These are phyloP conservation scores for Pipistrellus kuhlii DNA, from an alignment of 2,797 vertebrate genomes.

Conservation along the genomic window DNA sequence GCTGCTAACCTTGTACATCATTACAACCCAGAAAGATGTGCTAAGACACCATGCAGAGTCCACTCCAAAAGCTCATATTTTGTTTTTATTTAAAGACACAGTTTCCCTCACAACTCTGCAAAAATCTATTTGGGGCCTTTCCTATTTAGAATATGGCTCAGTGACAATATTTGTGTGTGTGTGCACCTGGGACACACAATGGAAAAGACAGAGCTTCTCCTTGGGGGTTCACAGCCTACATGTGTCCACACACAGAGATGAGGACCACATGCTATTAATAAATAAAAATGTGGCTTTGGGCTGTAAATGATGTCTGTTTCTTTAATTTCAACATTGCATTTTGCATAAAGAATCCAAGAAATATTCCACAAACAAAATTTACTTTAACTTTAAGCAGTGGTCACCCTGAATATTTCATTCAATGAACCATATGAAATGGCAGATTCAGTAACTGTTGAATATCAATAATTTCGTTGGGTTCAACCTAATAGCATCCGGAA, in stretches of 20 bases:
- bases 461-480: background rate
- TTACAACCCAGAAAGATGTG: background rate
- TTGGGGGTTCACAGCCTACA: background rate
- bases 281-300: background rate
- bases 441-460: background rate
- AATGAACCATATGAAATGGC: background rate
- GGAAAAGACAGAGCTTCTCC: background rate
- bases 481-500: background rate
- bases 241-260: background rate
- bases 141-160: background rate
- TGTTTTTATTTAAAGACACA: constrained; percentile 2
- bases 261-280: background rate
- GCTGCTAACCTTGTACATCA: background rate
- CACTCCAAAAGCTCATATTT: background rate
- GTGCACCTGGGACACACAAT: background rate
- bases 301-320: background rate
- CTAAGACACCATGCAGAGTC: background rate
- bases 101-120: background rate
- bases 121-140: background rate
- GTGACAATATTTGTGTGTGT: background rate
- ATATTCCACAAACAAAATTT: background rate
- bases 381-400: background rate
- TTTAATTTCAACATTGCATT: constrained; percentile 46
- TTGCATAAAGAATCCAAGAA: constrained; percentile 12
- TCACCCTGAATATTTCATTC: background rate